Percentiles rank a stretch among this genome's conserved stretches.
Conservation (phyloP, 2,113 vertebrate genomes). For the Campylomormyrus numenius region DNA sequence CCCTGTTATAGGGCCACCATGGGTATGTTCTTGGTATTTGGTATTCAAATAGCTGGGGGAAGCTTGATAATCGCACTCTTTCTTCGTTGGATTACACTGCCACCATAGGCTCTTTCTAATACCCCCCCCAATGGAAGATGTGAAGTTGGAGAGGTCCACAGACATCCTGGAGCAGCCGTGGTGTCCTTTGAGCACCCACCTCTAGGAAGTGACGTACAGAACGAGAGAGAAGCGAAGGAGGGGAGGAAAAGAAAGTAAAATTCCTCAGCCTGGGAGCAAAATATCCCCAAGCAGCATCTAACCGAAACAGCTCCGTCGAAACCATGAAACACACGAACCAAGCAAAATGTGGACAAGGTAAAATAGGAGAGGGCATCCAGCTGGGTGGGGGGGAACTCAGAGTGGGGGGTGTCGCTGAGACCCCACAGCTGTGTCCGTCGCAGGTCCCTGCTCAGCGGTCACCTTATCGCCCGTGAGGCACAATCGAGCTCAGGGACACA, state of each 20-base stretch:
- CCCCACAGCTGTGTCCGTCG: background rate
- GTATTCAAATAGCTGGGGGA: background rate
- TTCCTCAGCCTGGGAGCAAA: background rate
- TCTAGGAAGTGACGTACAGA: background rate
- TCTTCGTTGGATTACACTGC: background rate
- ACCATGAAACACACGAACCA: background rate
- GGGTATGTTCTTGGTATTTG: background rate
- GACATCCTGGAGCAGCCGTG: background rate
- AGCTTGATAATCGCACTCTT: background rate
- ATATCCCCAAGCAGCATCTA: background rate
- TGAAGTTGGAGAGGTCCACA: background rate
- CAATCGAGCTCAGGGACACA: background rate
- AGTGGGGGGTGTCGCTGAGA: background rate
- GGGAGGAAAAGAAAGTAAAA: background rate
- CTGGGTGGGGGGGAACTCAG: background rate
- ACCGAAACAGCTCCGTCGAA: background rate
- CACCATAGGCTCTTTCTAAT: background rate
- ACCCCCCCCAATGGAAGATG: background rate
- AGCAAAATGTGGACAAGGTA: background rate
- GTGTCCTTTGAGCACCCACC: background rate
- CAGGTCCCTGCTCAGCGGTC: background rate
- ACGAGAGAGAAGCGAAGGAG: background rate
- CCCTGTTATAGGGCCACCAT: background rate
- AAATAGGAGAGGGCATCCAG: background rate
- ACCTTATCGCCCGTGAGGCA: background rate